phyloP scores from a whole-genome alignment of 2,888 invertebrate species.

The Campoplex nolae region DNA sequence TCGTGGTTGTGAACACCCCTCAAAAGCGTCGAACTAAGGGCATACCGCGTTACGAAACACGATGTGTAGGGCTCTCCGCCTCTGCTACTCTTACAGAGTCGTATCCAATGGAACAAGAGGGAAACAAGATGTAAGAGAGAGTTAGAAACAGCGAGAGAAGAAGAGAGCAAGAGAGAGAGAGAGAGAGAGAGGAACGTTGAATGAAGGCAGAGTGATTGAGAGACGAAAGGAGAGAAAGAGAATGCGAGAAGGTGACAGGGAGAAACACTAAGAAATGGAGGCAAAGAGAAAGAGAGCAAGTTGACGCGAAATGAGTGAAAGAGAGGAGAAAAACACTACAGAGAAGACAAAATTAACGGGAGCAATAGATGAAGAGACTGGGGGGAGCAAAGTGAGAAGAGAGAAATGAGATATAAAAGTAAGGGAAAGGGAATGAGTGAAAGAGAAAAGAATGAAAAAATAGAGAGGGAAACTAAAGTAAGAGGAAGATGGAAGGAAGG shows the following conservation, averaged over 20 bases:
- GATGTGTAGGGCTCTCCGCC: conserved; percentile 13
- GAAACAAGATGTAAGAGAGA: not conserved
- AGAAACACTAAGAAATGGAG: not conserved
- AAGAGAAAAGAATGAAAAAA: not conserved
- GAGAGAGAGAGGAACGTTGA: conserved; percentile 20
- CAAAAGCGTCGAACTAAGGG: conserved; percentile 34
- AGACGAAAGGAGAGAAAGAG: not conserved
- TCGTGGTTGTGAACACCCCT: conserved; percentile 32
- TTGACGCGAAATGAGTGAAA: not conserved
- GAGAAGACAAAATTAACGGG: conserved; percentile 31
- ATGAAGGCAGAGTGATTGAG: conserved; percentile 18
- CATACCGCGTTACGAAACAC: conserved; percentile 27
- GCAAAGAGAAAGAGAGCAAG: not conserved
- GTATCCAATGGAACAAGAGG: conserved; percentile 22
- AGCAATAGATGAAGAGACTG: not conserved
- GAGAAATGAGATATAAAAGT: not conserved
- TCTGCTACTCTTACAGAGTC: conserved; percentile 20
- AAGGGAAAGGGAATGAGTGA: conserved; percentile 36
- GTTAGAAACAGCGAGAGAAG: conserved; percentile 12
- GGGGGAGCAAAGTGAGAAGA: not conserved
- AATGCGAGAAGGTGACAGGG: conserved; percentile 4
- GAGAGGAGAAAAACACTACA: not conserved
- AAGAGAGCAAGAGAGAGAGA: not conserved
- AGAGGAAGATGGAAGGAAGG: not conserved
- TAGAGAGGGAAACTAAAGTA: not conserved